Base-by-base conservation (phyloP, 2,797 vertebrate species). In the Molothrus aeneus region DNA sequence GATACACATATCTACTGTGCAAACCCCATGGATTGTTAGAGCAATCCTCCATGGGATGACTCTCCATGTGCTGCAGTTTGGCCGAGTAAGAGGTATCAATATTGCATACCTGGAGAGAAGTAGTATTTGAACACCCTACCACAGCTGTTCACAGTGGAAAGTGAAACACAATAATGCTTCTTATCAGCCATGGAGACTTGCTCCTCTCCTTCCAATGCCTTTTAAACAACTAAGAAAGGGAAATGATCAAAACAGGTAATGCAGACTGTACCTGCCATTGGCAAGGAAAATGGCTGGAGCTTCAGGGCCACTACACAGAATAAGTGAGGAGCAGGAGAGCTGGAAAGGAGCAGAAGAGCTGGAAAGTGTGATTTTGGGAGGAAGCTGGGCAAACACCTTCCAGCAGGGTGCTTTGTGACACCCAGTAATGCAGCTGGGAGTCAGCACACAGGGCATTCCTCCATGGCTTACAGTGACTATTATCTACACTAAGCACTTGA, bases 81-180 rank as follows among this genome's bases (percentile, higher is more conserved):
- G 79, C 34, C 34, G 70, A 75, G 48, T 14, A 63, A n/a, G 22
- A 94, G 63, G 7, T 57, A 93, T 94, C 82, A 81, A 26, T 72
- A 40, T 25, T 80, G 68, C 81, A 86, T 8, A 75, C 51, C 73
- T 65, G 73, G 66, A 94, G 65, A 86, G 59, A 61, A 45, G 69
- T 0, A 80, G 82, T 5, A 57, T 38, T 72, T 86, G 79, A 91
- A 88, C 80, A 75, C 50, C 38, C 69, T 45, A 4, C 5, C 45
- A 51, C 7, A 81, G 82, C 80, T 93, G 60, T 29, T 66, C 82
- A 72, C 40, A 54, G 77, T 86, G 92, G 80, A 95, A 96, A 97
- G 60, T 77, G 89, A 96, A 95, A 95, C 77, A 90, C 85, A 90
- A 28, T 24, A 91, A 84, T 17, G 8, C 69, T 80, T 50, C 91